phyloP scores from a whole-genome alignment of 1,140 invertebrate species.

The Drosophila oshimai region DNA sequence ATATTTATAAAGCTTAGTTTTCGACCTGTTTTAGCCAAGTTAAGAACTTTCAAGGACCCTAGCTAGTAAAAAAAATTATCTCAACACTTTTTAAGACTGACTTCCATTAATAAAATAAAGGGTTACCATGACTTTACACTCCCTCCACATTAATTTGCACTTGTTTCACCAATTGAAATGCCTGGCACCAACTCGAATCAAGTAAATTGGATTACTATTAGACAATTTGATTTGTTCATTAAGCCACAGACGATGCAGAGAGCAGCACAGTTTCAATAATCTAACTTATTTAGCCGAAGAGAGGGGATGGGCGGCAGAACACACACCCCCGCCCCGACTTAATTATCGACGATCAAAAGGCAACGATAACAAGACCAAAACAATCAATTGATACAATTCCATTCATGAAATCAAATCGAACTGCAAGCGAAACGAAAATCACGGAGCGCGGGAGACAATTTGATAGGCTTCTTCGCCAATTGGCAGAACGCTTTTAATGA shows the following conservation, averaged over 20 bases:
- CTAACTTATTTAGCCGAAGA: slow-evolving; percentile 54
- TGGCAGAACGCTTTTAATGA: slow-evolving; percentile 62
- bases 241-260: slow-evolving; percentile 30
- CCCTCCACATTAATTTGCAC: neutral
- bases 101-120: neutral
- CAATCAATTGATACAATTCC: slow-evolving; percentile 80
- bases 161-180: slow-evolving; percentile 27
- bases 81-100: neutral
- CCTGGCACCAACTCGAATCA: slow-evolving; percentile 31
- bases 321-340: slow-evolving; percentile 70
- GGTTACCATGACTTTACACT: neutral
- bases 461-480: slow-evolving; percentile 42
- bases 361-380: slow-evolving; percentile 77
- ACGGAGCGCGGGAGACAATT: slow-evolving; percentile 41
- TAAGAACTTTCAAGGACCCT: too few relatives aligned
- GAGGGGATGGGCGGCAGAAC: neutral
- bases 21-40: too few relatives aligned
- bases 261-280: slow-evolving; percentile 57
- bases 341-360: slow-evolving; percentile 76
- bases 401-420: slow-evolving; percentile 78
- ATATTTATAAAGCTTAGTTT: too few relatives aligned
- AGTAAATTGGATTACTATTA: slow-evolving; percentile 61
- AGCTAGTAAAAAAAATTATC: too few relatives aligned
- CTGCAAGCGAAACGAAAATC: slow-evolving; percentile 74
- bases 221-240: slow-evolving; percentile 72